Evolutionary conservation across 2,797 vertebrate genomes (phyloP).

Genomic region (Hoplostethus mediterraneus): DNA sequence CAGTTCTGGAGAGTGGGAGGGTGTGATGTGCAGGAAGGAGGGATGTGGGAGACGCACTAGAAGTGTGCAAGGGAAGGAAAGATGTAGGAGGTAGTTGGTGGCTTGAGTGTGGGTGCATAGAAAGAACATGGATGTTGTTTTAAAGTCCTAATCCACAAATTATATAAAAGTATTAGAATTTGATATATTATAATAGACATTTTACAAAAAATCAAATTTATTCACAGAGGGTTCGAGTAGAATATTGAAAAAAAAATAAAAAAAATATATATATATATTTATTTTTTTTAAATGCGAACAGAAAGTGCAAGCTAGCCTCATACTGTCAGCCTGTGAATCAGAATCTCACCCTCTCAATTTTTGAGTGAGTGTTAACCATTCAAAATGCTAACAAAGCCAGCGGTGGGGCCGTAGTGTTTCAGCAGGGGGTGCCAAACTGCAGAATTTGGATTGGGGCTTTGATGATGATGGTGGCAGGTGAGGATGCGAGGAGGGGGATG

Average conservation of each 20-base stretch:
- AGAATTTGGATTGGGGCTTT: neutral
- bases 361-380: neutral
- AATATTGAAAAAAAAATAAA: too few relatives aligned
- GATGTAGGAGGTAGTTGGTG: slow-evolving; percentile 14
- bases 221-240: too few relatives aligned
- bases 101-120: slow-evolving; percentile 26
- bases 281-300: too few relatives aligned
- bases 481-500: neutral
- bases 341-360: too few relatives aligned
- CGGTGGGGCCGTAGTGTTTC: neutral
- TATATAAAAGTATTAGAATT: neutral
- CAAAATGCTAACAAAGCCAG: too few relatives aligned
- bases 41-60: neutral
- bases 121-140: slow-evolving; percentile 27
- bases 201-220: too few relatives aligned
- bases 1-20: slow-evolving; percentile 15
- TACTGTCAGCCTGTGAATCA: too few relatives aligned
- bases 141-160: neutral
- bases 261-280: too few relatives aligned
- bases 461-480: neutral
- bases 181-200: too few relatives aligned
- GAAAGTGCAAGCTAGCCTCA: too few relatives aligned
- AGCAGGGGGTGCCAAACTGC: neutral
- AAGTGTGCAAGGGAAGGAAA: slow-evolving; percentile 7
- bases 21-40: slow-evolving; percentile 1